Base-by-base conservation (phyloP, 2,797 vertebrate species). In the Geotria australis region DNA sequence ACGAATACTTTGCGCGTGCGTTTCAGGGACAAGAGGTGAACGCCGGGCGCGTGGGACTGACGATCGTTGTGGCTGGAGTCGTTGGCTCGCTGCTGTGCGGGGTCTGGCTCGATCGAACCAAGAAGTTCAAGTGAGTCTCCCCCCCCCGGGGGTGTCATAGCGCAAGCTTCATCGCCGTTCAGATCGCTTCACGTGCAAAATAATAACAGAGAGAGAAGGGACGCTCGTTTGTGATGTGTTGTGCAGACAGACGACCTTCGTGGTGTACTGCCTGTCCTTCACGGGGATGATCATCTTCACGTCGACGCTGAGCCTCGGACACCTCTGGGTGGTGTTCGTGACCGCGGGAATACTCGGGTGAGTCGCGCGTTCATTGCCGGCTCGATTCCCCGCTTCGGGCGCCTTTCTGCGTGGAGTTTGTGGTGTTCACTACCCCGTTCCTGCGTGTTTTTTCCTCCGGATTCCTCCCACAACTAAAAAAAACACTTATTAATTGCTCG, bases 21-120 rank as follows among this genome's bases (percentile, higher is more conserved):
- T 56, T 65, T 46, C 56, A 95, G 89, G 83, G 81, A 46, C 71
- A 91, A 70, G 83, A 94, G 64, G 72, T 93, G 68, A 94, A 89
- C 61, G 88, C 83, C 72, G 89, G 89, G 61, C 78, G 86, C 66
- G 91, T 93, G 48, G 89, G 89, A 57, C 73, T 96, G 65, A 94
- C 84, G 48, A 80, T 95, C 49, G 56, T 95, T 61, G 68, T 89
- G 5, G 71, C 84, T 2, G 89, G 89, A 53, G 86, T 95, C 79
- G 66, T 60, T 46, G 88, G 85, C 11, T 85, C 88, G 38, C 70
- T 95, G 64, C 70, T 95, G 66, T 78, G 80, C 46, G 89, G 89
- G 60, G 66, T 94, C 67, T 96, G 89, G 84, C 72, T 96, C 71
- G 89, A 96, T 70, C 84, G 70, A 69, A 81, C 81, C 60, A 94